These are phyloP conservation scores for Epistrophella euchroma DNA, from an alignment of 2,888 invertebrate species.

Conservation along the genomic window DNA sequence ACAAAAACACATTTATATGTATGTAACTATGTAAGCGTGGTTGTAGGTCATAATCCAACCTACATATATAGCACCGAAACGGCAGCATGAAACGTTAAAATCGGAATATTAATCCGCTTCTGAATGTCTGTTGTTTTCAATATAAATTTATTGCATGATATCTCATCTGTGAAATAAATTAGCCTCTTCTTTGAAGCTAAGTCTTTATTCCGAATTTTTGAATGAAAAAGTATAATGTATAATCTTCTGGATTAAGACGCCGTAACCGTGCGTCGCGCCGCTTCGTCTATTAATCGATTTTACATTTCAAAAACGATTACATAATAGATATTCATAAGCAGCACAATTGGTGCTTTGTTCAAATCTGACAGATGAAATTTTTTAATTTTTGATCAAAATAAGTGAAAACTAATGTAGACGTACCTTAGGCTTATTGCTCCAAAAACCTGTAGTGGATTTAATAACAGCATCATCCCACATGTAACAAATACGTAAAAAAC, in stretches of 20 bases:
- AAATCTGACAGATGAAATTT: constrained; percentile 16
- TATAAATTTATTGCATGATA: constrained; percentile 1
- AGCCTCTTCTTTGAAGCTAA: constrained; percentile 37
- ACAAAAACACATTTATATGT: too few relatives aligned
- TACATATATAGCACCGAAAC: not conserved
- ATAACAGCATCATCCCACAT: not conserved
- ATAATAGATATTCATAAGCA: not conserved
- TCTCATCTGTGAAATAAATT: constrained; percentile 30
- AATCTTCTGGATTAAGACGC: not conserved
- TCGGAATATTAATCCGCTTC: not conserved
- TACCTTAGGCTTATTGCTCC: not conserved
- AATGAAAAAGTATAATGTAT: not conserved
- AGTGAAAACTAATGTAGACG: not conserved
- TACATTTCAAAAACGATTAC: constrained; percentile 1
- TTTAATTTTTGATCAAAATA: not conserved
- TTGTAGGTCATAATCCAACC: not conserved
- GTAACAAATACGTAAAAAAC: not conserved
- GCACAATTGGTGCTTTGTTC: constrained; percentile 22
- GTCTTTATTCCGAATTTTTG: constrained; percentile 35
- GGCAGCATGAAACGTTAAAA: not conserved
- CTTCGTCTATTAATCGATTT: constrained; percentile 23
- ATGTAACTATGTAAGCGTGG: too few relatives aligned
- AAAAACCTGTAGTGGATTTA: not conserved
- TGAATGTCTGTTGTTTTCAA: not conserved
- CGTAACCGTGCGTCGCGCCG: not conserved